Percentiles rank a stretch among this genome's conserved stretches.
phyloP scores from a whole-genome alignment of 2,113 vertebrate genomes.

The Eidolon helvum region DNA sequence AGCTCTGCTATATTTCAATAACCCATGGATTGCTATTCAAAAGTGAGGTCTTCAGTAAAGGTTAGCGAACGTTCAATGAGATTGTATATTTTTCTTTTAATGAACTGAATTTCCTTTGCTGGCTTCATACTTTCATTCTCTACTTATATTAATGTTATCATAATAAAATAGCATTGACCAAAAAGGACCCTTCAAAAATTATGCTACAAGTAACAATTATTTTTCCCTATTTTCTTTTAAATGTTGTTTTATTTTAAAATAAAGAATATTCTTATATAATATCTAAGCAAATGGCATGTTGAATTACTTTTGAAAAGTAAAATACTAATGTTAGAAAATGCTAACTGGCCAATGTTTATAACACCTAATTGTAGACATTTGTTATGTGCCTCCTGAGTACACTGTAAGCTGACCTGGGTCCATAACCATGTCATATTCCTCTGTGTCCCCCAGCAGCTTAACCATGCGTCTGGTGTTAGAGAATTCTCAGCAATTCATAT shows the following conservation, averaged over 20 bases:
- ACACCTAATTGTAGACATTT: background rate
- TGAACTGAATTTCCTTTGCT: background rate
- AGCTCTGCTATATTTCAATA: background rate
- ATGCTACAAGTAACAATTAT: background rate
- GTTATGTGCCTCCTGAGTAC: background rate
- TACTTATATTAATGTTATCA: background rate
- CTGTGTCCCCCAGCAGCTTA: background rate
- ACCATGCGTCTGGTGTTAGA: background rate
- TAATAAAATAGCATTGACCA: background rate
- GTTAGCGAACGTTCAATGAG: background rate
- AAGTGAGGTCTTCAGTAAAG: background rate
- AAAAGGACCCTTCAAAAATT: background rate
- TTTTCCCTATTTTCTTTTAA: background rate
- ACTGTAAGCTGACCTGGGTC: fast-evolving
- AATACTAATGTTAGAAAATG: background rate
- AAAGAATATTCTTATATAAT: background rate
- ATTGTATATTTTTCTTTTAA: background rate
- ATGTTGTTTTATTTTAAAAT: background rate
- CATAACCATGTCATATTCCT: background rate
- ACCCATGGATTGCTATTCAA: background rate
- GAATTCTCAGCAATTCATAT: background rate
- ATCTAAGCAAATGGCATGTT: background rate
- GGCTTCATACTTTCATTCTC: background rate
- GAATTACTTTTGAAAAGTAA: slow-evolving; percentile 23
- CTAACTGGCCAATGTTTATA: background rate